Evolutionary conservation across 2,113 vertebrate genomes (phyloP).

Genomic region (Scortum barcoo): DNA sequence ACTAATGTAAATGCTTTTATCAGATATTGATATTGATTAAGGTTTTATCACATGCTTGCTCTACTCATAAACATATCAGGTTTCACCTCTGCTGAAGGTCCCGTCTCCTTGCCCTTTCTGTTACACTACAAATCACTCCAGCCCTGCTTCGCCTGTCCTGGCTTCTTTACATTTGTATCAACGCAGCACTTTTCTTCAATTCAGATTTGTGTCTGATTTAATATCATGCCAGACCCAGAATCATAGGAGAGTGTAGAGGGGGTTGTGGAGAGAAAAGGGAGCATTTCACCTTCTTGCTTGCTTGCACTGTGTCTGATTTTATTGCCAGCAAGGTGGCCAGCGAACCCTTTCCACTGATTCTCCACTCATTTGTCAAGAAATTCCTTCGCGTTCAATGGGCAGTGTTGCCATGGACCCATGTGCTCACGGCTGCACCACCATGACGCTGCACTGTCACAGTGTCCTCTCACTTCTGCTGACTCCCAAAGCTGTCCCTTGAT

Average conservation of each 20-base stretch:
- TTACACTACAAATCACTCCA: slow-evolving; percentile 49
- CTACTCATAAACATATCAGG: slow-evolving; percentile 41
- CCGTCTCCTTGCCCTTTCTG: slow-evolving; percentile 27
- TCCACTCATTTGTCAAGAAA: slow-evolving; percentile 7
- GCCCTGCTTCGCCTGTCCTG: not conserved
- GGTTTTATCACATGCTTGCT: slow-evolving; percentile 36
- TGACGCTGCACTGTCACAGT: slow-evolving; percentile 23
- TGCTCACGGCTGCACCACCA: slow-evolving; percentile 5
- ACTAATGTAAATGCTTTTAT: slow-evolving; percentile 22
- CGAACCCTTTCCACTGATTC: slow-evolving; percentile 1
- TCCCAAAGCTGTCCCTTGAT: slow-evolving; percentile 56
- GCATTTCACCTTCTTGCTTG: not conserved
- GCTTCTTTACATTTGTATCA: slow-evolving; percentile 36
- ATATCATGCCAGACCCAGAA: slow-evolving; percentile 49
- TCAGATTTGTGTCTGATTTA: slow-evolving; percentile 68
- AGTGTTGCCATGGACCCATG: slow-evolving; percentile 22
- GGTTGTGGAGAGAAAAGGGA: not conserved
- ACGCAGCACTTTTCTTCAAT: slow-evolving; percentile 62
- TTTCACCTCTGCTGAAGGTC: slow-evolving; percentile 15
- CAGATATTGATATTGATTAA: slow-evolving; percentile 45
- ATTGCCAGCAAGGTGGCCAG: not conserved
- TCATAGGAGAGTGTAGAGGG: not conserved
- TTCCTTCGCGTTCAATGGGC: not conserved
- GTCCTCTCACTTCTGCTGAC: slow-evolving; percentile 73
- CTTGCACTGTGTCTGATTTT: not conserved